A percentile compares a stretch with the other conserved stretches of the same genome.
These are phyloP conservation scores for Pachypanchax playfairii DNA, from an alignment of 2,113 vertebrate genomes.

Conservation along the genomic window DNA sequence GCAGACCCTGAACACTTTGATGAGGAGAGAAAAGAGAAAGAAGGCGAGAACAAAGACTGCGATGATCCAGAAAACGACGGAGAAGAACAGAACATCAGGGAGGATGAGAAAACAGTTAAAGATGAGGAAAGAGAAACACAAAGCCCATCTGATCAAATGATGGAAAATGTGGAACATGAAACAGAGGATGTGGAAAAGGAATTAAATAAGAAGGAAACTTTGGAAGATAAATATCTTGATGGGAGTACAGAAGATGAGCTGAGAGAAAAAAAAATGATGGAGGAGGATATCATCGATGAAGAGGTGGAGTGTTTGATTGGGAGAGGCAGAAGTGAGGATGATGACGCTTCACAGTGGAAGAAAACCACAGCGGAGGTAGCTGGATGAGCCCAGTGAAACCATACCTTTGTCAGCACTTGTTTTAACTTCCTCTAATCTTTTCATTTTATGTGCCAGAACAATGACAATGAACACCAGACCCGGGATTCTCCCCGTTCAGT, in stretches of 20 bases:
- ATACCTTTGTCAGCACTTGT: background rate
- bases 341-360: slow-evolving; percentile 44
- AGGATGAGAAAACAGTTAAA: too few species aligned
- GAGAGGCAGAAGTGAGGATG: slow-evolving; percentile 30
- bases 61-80: background rate
- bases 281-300: background rate
- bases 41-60: background rate
- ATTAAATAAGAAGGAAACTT: background rate
- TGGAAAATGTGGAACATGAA: background rate
- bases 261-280: slow-evolving; percentile 2
- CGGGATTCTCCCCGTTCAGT: slow-evolving; percentile 38
- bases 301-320: slow-evolving; percentile 3
- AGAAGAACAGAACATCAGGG: too few species aligned
- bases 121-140: background rate
- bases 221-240: background rate
- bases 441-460: slow-evolving; percentile 8
- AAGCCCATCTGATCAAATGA: background rate
- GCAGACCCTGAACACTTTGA: slow-evolving; percentile 1
- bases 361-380: slow-evolving; percentile 10
- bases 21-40: slow-evolving; percentile 2
- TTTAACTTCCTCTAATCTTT: background rate
- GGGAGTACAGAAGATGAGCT: background rate
- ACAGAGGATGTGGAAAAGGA: background rate
- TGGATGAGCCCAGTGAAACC: background rate
- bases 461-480: background rate